phyloP scores from a whole-genome alignment of 2,888 invertebrate genomes.

The Bombyx huttoni region DNA sequence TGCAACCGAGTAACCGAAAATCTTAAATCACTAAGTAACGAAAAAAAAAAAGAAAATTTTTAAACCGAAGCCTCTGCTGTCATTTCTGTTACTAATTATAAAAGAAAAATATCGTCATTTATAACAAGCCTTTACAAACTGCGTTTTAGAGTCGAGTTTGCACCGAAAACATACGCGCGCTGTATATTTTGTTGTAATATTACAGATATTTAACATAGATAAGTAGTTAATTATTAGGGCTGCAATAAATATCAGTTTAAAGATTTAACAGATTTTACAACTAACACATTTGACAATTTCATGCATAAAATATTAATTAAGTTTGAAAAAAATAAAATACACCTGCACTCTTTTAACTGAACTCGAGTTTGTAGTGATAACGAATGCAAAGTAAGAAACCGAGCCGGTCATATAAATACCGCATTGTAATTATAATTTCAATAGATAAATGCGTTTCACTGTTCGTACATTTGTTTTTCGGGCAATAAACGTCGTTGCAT shows the following conservation, averaged over 20 bases:
- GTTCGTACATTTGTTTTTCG: neutral
- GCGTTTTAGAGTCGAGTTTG: slow-evolving; percentile 18
- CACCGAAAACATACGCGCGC: slow-evolving; percentile 9
- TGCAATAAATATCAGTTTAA: slow-evolving; percentile 10
- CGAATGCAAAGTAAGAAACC: neutral
- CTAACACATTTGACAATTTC: slow-evolving; percentile 1
- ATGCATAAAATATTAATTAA: slow-evolving; percentile 1
- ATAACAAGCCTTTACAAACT: slow-evolving; percentile 14
- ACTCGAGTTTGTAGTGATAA: neutral
- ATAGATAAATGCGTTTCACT: neutral
- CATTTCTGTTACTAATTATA: neutral
- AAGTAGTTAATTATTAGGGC: slow-evolving; percentile 2
- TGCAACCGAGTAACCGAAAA: too few species aligned
- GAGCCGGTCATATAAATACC: neutral
- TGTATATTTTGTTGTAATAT: slow-evolving; percentile 16
- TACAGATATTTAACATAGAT: slow-evolving; percentile 8
- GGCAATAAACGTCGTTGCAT: too few species aligned
- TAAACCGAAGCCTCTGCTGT: neutral
- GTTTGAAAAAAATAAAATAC: neutral
- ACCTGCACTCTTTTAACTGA: neutral
- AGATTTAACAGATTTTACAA: slow-evolving; percentile 9
- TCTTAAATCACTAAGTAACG: neutral
- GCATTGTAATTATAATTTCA: neutral
- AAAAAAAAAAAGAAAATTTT: neutral
- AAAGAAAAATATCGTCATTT: neutral